These are phyloP conservation scores for Pollenia griseotomentosa DNA, from an alignment of 2,888 invertebrate species.

Conservation along the genomic window DNA sequence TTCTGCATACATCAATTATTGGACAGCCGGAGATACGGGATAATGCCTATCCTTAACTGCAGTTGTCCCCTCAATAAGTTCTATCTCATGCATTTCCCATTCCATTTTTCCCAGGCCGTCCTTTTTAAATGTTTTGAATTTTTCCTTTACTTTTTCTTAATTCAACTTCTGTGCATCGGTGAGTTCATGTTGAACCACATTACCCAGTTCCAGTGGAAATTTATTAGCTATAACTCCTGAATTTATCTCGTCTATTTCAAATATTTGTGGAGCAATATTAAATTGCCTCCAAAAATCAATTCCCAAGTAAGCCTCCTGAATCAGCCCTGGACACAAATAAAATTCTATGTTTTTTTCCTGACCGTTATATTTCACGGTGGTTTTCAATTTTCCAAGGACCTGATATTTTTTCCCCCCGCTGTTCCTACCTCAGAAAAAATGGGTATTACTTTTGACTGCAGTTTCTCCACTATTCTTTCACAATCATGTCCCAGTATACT, in stretches of 20 bases:
- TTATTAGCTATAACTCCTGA: background rate
- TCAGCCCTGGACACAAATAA: background rate
- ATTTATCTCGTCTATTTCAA: background rate
- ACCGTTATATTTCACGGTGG: background rate
- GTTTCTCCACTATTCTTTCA: background rate
- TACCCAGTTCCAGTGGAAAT: background rate
- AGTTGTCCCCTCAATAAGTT: constrained; percentile 2
- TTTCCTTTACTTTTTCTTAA: too few species aligned
- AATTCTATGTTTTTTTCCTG: background rate
- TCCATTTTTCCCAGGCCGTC: constrained; percentile 17
- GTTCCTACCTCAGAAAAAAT: background rate
- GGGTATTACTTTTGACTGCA: background rate
- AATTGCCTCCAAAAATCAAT: constrained; percentile 26
- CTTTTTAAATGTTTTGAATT: constrained; percentile 11
- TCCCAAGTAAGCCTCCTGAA: constrained; percentile 18
- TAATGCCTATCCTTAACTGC: constrained; percentile 48
- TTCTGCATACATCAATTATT: constrained; percentile 22
- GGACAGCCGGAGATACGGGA: constrained; percentile 15
- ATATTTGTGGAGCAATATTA: background rate
- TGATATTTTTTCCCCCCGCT: background rate
- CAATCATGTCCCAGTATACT: background rate
- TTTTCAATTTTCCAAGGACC: background rate
- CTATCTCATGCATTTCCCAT: constrained; percentile 26
- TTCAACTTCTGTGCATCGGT: too few species aligned
- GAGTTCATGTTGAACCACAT: background rate